phyloP scores from a whole-genome alignment of 2,113 vertebrate species.

The Alaudala cheleensis region DNA sequence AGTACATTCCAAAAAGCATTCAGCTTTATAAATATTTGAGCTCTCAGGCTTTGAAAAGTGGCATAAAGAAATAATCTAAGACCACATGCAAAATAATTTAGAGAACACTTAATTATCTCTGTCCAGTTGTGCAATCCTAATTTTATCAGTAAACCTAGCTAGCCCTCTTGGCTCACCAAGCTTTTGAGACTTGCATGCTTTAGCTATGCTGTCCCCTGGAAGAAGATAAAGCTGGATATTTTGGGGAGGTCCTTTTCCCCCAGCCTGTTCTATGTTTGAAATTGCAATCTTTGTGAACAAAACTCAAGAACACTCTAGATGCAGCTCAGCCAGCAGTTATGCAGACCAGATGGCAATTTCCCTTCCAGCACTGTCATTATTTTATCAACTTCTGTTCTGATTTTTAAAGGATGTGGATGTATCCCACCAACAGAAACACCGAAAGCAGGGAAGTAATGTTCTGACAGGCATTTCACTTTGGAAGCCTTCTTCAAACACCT shows the following conservation, averaged over 20 bases:
- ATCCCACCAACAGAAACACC: not conserved
- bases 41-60: constrained; percentile 23
- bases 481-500: not conserved
- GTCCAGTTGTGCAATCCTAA: not conserved
- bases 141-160: not conserved
- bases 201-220: not conserved
- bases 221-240: not conserved
- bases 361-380: constrained; percentile 5
- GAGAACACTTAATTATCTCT: constrained; percentile 25
- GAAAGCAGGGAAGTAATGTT: not conserved
- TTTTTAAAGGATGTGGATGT: not conserved
- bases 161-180: not conserved
- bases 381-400: constrained; percentile 39
- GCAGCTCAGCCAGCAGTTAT: constrained; percentile 13
- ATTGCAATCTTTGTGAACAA: not conserved
- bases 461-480: not conserved
- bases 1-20: constrained; percentile 42
- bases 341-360: constrained; percentile 35
- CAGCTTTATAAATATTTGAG: constrained; percentile 51
- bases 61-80: constrained; percentile 38
- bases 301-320: not conserved
- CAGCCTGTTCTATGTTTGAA: not conserved
- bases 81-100: constrained; percentile 18
- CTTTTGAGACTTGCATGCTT: not conserved
- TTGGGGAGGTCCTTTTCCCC: not conserved